phyloP scores from a whole-genome alignment of 2,797 vertebrate species.

The Syngnathus rostellatus region DNA sequence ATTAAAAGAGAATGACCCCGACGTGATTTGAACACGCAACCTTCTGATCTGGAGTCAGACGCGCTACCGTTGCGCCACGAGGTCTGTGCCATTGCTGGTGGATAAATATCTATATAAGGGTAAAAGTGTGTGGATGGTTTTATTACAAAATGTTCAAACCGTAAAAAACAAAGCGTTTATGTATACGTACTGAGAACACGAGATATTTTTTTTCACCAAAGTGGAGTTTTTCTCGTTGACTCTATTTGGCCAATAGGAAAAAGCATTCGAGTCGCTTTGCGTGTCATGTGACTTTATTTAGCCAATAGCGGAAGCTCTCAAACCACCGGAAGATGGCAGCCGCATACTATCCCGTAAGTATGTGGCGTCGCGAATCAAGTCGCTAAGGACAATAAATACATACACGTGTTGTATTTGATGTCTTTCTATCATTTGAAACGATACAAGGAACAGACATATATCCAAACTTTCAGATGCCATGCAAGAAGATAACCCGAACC shows the following conservation, averaged over 20 bases:
- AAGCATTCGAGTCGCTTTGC: not conserved
- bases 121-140: too few species aligned
- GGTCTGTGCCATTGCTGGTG: not conserved
- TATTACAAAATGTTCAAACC: not conserved
- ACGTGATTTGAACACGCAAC: conserved; percentile 7
- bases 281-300: not conserved
- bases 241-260: not conserved
- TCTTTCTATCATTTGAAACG: too few species aligned
- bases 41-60: conserved; percentile 10
- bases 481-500: not conserved
- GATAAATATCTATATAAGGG: too few species aligned
- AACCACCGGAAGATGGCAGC: not conserved
- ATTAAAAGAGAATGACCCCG: not conserved
- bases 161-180: too few species aligned
- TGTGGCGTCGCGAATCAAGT: too few species aligned
- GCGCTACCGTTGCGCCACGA: conserved; percentile 10
- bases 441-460: too few species aligned
- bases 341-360: too few species aligned
- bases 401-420: too few species aligned
- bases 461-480: too few species aligned
- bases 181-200: too few species aligned
- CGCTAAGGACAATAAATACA: too few species aligned
- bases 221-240: not conserved
- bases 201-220: not conserved
- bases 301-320: not conserved